Evolutionary conservation across 2,797 vertebrate species (phyloP), one percentile per base, ranked within the genome.

Genomic region (Eremophila alpestris): DNA sequence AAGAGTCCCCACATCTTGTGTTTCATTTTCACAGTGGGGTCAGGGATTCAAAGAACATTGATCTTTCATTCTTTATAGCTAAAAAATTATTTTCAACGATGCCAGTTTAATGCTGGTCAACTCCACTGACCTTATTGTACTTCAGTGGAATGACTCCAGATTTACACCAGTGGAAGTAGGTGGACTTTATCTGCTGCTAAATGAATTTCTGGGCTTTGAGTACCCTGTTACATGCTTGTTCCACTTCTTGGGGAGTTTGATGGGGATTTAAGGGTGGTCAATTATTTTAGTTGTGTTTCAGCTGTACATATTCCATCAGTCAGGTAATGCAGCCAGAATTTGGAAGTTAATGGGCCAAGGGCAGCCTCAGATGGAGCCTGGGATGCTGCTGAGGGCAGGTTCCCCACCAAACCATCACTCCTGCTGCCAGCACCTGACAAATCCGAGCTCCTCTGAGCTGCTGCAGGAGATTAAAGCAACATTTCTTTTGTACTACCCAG

Each of bases 401-500:
- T 4, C 12, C 32, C 29, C 65, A 26, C 18, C 15, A 40, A 40
- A 77, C 83, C 81, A 97, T 96, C 93, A 91, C 43, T 96, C 84
- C 91, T 92, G 58, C 83, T 84, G 68, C 84, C 70, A 70, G 73
- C 8, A 26, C 43, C 93, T 93, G 93, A 95, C 93, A 93, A 94
- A 91, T 52, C 68, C 1, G 2, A 68, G 87, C 86, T 70, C 87
- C 79, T 84, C 91, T 52, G 45, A n/a, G 30, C 58, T 60, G 63
- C 91, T 9, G 26, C 76, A 27, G 85, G 75, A 96, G 93, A 96
- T 96, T 94, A 96, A 93, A 95, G 87, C 94, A 86, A 93, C 96
- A 95, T 96, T 97, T 97, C 94, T 97, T 97, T 85, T 71, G 75
- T 73, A 75, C 78, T 96, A 46, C 75, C 75, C 69, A 7, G 80